Base-by-base conservation (phyloP, 2,113 vertebrate species). In the Alces alces region DNA sequence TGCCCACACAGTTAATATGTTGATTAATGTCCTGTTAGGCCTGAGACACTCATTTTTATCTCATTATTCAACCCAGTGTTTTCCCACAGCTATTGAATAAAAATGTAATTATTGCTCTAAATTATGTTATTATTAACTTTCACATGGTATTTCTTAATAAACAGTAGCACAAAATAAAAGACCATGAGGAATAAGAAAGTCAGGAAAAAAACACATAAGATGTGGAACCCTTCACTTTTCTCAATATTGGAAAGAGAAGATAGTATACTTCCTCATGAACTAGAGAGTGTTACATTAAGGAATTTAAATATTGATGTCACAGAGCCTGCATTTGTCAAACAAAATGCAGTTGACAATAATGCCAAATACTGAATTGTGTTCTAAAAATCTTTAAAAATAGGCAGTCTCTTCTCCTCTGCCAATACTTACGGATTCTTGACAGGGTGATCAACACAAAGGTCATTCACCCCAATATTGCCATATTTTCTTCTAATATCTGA, bases 1-100 rank as follows among this genome's bases (percentile, higher is more conserved):
- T 98, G 97, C 97, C 98, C 97, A 98, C 98, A 98, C 97, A 94
- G 98, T 98, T 99, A 99, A 99, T 99, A 97, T 97, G 98, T 98
- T 99, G 99, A 99, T 99, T 99, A 99, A 99, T 99, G 98, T 98
- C 98, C 99, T 99, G 98, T 98, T 99, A 99, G 98, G 97, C 96
- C 98, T 19, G 91, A 98, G 98, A 98, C 92, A 95, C 98, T 99
- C 98, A 98, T 99, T 99, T 99, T 99, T 99, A 98, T 98, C 98
- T 99, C 99, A 98, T 99, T 99, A 99, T 98, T 99, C 98, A 98
- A 98, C 92, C 84, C 91, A 60, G 86, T 98, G 98, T 99, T 99
- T 99, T 98, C 98, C 98, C 98, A 98, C 96, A 99, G 98, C 98
- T 98, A 97, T 98, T 98, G 98, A 99, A 98, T 99, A 98, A 99